phyloP scores from a whole-genome alignment of 2,113 vertebrate genomes.

The Natator depressus region DNA sequence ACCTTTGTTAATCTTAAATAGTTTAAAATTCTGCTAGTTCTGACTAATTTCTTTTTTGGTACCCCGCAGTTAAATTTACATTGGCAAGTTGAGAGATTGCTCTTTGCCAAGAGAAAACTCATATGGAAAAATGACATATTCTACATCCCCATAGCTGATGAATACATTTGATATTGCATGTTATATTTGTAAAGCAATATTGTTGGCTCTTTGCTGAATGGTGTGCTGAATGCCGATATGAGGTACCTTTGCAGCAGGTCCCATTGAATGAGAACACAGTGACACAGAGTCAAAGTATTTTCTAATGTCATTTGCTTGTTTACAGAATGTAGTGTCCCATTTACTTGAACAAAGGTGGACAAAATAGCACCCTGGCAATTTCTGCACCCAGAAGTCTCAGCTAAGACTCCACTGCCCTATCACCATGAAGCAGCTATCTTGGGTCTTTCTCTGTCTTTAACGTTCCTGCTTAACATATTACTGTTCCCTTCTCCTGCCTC shows the following conservation, averaged over 20 bases:
- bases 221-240: background rate
- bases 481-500: background rate
- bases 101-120: conserved; percentile 55
- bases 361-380: background rate
- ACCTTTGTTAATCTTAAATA: conserved; percentile 63
- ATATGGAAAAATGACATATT: conserved; percentile 7
- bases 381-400: background rate
- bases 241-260: background rate
- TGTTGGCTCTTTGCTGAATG: background rate
- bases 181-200: background rate
- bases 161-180: conserved; percentile 48
- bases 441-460: background rate
- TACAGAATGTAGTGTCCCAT: background rate
- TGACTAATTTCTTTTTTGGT: conserved; percentile 54
- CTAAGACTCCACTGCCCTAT: background rate
- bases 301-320: background rate
- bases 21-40: conserved; percentile 47
- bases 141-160: conserved; percentile 14
- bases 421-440: background rate
- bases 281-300: background rate
- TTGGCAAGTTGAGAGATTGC: conserved; percentile 49
- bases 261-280: background rate
- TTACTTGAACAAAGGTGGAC: background rate
- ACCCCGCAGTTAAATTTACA: conserved; percentile 51
- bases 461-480: background rate